These are phyloP conservation scores for Drosophila rellima DNA, from an alignment of 2,888 invertebrate genomes.

Conservation along the genomic window DNA sequence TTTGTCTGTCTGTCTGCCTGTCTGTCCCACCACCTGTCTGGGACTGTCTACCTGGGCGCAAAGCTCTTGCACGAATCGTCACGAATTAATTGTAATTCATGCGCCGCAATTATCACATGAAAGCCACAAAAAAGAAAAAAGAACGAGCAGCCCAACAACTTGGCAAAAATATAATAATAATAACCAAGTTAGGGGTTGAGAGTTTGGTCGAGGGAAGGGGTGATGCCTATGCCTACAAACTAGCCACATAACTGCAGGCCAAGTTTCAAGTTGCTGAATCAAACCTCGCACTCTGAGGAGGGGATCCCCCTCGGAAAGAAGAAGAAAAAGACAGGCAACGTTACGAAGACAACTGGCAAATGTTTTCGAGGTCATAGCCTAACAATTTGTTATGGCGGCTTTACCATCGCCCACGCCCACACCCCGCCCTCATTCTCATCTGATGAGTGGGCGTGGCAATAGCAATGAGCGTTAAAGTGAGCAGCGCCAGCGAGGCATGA, in stretches of 20 bases:
- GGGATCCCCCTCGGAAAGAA: not conserved
- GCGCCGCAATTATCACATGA: conserved; percentile 85
- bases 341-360: conserved; percentile 74
- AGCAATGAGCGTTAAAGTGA: conserved; percentile 81
- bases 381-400: conserved; percentile 76
- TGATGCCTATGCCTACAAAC: conserved; percentile 32
- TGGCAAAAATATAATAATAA: conserved; percentile 31
- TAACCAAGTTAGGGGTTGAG: conserved; percentile 14
- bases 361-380: conserved; percentile 80
- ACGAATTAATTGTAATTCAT: conserved; percentile 86
- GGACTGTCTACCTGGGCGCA: conserved; percentile 50
- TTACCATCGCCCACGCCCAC: conserved; percentile 20
- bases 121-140: conserved; percentile 46
- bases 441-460: conserved; percentile 81
- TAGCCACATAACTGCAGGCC: conserved; percentile 33
- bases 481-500: conserved; percentile 78
- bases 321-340: conserved; percentile 20
- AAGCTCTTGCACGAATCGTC: conserved; percentile 77
- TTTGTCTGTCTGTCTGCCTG: not conserved
- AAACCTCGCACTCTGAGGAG: conserved; percentile 12
- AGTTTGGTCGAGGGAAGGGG: not conserved
- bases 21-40: conserved; percentile 18
- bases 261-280: conserved; percentile 64
- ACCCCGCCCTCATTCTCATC: conserved; percentile 21
- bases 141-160: conserved; percentile 35